Base-by-base conservation (phyloP, 92 coral and sea anemone species). In the Pocillopora meandrina region DNA sequence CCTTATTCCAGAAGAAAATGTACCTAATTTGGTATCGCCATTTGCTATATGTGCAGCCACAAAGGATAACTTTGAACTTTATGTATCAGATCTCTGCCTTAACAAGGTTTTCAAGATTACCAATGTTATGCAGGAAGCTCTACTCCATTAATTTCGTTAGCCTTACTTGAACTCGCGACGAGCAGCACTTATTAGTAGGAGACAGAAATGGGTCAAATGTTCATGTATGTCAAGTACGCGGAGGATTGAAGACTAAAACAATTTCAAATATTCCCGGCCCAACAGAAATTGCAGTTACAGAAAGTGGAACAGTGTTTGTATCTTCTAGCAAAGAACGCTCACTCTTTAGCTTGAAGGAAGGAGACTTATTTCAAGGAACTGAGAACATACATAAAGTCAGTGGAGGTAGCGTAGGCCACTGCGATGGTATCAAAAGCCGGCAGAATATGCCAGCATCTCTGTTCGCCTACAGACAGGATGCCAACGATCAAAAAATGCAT, bases 211-310 rank as follows among this genome's bases (percentile, higher is more conserved):
- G 60, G 10, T 69, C 26, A n/a, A n/a, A n/a, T n/a, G n/a, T n/a
- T n/a, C n/a, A n/a, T n/a, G n/a, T n/a, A n/a, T n/a, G n/a, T n/a
- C n/a, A n/a, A n/a, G n/a, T n/a, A n/a, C n/a, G n/a, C n/a, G n/a
- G n/a, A n/a, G n/a, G n/a, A n/a, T n/a, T n/a, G n/a, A n/a, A n/a
- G n/a, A n/a, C n/a, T n/a, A n/a, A n/a, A n/a, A n/a, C n/a, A n/a
- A n/a, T n/a, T n/a, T n/a, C n/a, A n/a, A n/a, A n/a, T n/a, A 68
- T 84, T 76, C 52, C 91, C 52, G 84, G 87, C 34, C 87, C 56
- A 55, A 89, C 75, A 79, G 92, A 90, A 12, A 86, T 89, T 69
- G 92, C 78, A 49, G 84, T 86, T 3, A 86, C 74, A 56, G 92
- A 89, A 3, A 65, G 56, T 20, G 81, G 89, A 26, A 78, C 90